Evolutionary conservation across 1,140 invertebrate genomes (phyloP), one percentile per base, ranked within the genome.

Genomic region (Drosophila seguyi): DNA sequence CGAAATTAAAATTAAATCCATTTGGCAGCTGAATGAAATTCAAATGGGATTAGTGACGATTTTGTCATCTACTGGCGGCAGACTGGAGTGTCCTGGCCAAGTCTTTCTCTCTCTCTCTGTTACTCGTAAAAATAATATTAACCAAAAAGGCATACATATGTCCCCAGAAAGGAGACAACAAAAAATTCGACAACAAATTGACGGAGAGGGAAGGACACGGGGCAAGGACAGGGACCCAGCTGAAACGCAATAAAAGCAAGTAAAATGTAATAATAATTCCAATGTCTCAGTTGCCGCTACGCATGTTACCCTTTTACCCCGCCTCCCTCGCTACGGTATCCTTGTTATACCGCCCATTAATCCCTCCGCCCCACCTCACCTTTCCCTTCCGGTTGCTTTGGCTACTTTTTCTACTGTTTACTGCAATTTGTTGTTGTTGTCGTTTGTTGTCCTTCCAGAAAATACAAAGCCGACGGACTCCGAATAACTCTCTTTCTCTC

Each of bases 31-130:
- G 61, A 61, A 56, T 60, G 67, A 86, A 82, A 77, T 87, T 83
- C 63, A 87, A 83, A 88, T 84, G 77, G 73, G 81, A 83, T 87
- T 87, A 87, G 84, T 82, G 76, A 55, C 65, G 73, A 88, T 88
- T 84, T 88, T 88, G 76, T 71, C 68, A 56, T 53, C 48, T 48
- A 42, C 72, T 20, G 31, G 18, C 45, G 16, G 34, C n/a, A n/a
- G n/a, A n/a, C n/a, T n/a, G n/a, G n/a, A n/a, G n/a, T n/a, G n/a
- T n/a, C n/a, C n/a, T n/a, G n/a, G n/a, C n/a, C n/a, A n/a, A n/a
- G n/a, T n/a, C n/a, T n/a, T n/a, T n/a, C n/a, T n/a, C n/a, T n/a
- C n/a, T n/a, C n/a, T n/a, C n/a, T n/a, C n/a, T n/a, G n/a, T n/a
- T n/a, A n/a, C n/a, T n/a, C n/a, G 3, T 42, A 69, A 59, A 41